Evolutionary conservation across 2,888 invertebrate species (phyloP).

Genomic region (Papilio demoleus): DNA sequence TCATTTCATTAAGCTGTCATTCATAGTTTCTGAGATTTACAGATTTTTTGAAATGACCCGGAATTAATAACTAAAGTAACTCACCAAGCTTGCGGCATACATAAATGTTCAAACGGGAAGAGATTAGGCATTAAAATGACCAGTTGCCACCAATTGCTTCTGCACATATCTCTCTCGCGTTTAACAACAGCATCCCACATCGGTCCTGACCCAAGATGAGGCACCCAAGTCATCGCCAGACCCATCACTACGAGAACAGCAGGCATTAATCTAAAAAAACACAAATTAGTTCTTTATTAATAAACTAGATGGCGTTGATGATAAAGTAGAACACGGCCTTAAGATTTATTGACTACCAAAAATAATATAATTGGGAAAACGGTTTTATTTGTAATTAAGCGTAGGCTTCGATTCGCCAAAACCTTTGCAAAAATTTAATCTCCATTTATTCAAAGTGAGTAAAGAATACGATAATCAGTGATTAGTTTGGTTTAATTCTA

Average conservation of each 20-base stretch:
- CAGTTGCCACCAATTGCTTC: slow-evolving; percentile 77
- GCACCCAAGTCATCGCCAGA: slow-evolving; percentile 78
- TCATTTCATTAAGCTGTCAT: too few species aligned
- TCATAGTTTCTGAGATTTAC: too few species aligned
- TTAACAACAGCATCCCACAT: slow-evolving; percentile 80
- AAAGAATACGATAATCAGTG: too few species aligned
- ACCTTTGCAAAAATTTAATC: too few species aligned
- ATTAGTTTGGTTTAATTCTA: too few species aligned
- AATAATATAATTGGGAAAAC: too few species aligned
- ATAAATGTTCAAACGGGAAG: slow-evolving; percentile 75
- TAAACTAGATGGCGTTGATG: slow-evolving; percentile 5
- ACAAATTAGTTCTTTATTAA: not conserved
- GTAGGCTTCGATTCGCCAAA: too few species aligned
- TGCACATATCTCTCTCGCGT: slow-evolving; percentile 72
- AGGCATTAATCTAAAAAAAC: slow-evolving; percentile 67
- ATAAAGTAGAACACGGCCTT: not conserved
- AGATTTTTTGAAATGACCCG: too few species aligned
- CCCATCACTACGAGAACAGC: slow-evolving; percentile 77
- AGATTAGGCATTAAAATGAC: slow-evolving; percentile 75
- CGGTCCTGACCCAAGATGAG: slow-evolving; percentile 73
- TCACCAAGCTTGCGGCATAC: slow-evolving; percentile 78
- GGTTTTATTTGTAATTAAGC: too few species aligned
- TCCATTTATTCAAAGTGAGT: too few species aligned
- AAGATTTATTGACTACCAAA: not conserved
- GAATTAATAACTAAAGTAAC: slow-evolving; percentile 38